Evolutionary conservation across 2,797 vertebrate genomes (phyloP), one percentile per base, ranked within the genome.

Genomic region (Typhlichthys eigenmanni): DNA sequence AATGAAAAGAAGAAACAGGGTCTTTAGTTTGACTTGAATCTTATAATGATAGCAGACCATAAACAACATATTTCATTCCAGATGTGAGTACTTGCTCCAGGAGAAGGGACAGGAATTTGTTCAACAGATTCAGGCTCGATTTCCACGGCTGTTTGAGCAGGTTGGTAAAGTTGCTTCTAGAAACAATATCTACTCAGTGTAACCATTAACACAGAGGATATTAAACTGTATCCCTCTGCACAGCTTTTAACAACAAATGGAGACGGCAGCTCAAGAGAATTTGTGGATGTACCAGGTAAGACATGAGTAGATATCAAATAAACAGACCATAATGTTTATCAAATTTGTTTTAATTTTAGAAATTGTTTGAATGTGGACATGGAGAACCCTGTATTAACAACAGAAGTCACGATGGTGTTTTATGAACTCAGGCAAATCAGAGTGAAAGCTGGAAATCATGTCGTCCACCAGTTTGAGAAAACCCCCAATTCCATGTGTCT

Each of bases 121-220:
- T 76, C 92, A 92, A 74, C 94, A 97, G 63, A 94, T 98, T 87
- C 97, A 98, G 88, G 95, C 94, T 79, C 94, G 96, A 64, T 98
- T 96, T 74, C 98, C 97, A 58, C 95, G 97, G 71, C 92, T 99
- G 58, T 96, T 98, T 89, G 97, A 98, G 81, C 96, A 99, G 94
- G 98, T 98, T 85, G 81, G 74, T 43, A 13, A 19, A 76, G 2
- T 62, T 3, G 5, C 2, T 1, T 10, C 2, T 13, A 6, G 49
- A 58, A 13, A 19, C 13, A 4, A 34, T n/a, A 48, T 17, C n/a
- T 63, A 13, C 64, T 12, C 2, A 7, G 45, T 55, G 0, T 55
- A 13, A 45, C n/a, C 34, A 38, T 38, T 38, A 69, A 5, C 13
- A n/a, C 13, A 6, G 48, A 0, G 17, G 8, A 58, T n/a, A 68